These are phyloP conservation scores for Clepsis dumicolana DNA, from an alignment of 2,888 invertebrate genomes.

Conservation along the genomic window DNA sequence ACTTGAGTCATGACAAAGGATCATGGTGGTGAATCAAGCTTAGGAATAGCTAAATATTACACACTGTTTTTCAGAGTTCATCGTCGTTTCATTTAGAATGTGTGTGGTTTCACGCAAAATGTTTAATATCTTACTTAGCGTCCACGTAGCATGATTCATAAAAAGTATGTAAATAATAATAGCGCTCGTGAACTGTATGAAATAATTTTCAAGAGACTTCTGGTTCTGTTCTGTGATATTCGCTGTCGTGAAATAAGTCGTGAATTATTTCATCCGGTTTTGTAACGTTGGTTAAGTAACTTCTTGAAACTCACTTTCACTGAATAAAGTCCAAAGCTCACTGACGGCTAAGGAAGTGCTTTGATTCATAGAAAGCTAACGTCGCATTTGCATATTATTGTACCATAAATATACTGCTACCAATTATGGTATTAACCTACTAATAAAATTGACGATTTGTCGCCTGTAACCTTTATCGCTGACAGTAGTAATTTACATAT, in stretches of 20 bases:
- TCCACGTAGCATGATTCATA: no score
- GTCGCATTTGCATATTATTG: constrained; percentile 30
- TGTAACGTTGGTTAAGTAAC: constrained; percentile 57
- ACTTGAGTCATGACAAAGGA: constrained; percentile 8
- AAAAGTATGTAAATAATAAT: no score
- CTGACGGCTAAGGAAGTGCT: constrained; percentile 59
- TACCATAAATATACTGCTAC: no score
- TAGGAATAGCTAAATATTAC: constrained; percentile 7
- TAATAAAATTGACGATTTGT: no score
- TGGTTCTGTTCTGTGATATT: not conserved
- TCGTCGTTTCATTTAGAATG: not conserved
- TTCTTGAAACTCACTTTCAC: constrained; percentile 40
- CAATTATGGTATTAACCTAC: no score
- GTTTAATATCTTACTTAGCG: no score
- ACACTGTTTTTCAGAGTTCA: not conserved
- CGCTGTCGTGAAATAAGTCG: constrained; percentile 49
- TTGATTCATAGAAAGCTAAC: constrained; percentile 74
- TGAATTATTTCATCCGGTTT: constrained; percentile 54
- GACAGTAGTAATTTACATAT: no score
- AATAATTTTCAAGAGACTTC: not conserved
- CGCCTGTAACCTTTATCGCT: no score
- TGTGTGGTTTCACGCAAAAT: no score
- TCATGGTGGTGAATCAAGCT: constrained; percentile 9
- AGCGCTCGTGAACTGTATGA: not conserved
- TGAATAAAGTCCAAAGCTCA: constrained; percentile 25